phyloP scores from a whole-genome alignment of 2,113 vertebrate genomes.

The Gambusia affinis region DNA sequence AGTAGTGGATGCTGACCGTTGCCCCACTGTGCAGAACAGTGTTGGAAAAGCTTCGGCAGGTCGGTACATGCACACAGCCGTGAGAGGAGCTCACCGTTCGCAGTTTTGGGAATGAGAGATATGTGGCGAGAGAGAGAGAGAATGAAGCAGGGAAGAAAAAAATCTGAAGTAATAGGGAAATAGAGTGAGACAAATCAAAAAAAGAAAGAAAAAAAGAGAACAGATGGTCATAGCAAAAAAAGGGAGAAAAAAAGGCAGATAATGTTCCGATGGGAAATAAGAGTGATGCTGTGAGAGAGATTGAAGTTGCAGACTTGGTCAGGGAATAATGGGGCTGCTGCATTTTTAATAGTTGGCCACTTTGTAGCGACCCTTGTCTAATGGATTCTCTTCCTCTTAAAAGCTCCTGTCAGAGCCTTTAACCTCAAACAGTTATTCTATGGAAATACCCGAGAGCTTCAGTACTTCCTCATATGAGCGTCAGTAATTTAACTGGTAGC shows the following conservation, averaged over 20 bases:
- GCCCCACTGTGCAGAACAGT: constrained; percentile 44
- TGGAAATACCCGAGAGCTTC: constrained; percentile 67
- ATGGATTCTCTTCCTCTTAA: constrained; percentile 77
- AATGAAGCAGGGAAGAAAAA: constrained; percentile 26
- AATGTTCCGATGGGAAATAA: constrained; percentile 58
- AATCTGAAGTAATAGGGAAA: constrained; percentile 24
- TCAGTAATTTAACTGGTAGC: constrained; percentile 50
- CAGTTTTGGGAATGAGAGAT: constrained; percentile 50
- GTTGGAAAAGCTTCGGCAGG: constrained; percentile 49
- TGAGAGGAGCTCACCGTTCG: constrained; percentile 39
- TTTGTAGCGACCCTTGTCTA: constrained; percentile 81
- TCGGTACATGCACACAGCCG: constrained; percentile 34
- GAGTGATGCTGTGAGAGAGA: constrained; percentile 55
- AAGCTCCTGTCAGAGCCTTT: constrained; percentile 71
- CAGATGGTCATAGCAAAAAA: constrained; percentile 54
- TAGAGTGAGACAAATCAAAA: constrained; percentile 42
- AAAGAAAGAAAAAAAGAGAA: constrained; percentile 24
- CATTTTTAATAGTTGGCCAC: constrained; percentile 84
- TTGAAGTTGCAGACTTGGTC: constrained; percentile 67
- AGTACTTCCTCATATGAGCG: constrained; percentile 54
- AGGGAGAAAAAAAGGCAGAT: constrained; percentile 33
- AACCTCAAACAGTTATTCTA: constrained; percentile 62
- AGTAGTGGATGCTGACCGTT: constrained; percentile 61
- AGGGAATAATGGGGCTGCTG: constrained; percentile 81
- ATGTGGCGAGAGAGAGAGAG: constrained; percentile 28